Evolutionary conservation across 2,113 vertebrate species (phyloP).

Genomic region (Poeciliopsis retropinna): DNA sequence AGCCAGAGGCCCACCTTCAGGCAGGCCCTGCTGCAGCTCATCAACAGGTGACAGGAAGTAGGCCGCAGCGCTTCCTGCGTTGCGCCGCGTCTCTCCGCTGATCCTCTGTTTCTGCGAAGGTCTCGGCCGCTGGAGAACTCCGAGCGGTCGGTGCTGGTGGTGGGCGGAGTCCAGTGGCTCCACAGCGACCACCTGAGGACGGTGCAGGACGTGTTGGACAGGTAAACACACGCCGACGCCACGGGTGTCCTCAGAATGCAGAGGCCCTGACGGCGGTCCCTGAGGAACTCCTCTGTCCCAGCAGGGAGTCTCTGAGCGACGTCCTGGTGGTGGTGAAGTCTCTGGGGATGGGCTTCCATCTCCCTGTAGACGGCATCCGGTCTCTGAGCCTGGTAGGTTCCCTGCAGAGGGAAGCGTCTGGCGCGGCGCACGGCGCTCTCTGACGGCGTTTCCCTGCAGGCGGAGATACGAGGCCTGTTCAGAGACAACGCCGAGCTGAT

Average conservation of each 20-base stretch:
- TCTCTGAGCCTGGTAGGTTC: conserved; percentile 87
- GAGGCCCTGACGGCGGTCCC: background rate
- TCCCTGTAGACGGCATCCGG: conserved; percentile 90
- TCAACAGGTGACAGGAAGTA: conserved; percentile 84
- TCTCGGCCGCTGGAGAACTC: conserved; percentile 89
- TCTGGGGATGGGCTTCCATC: conserved; percentile 95
- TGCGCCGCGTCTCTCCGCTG: too few species aligned
- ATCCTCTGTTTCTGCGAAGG: conserved; percentile 66
- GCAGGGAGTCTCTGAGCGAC: conserved; percentile 87
- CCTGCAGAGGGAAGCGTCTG: background rate
- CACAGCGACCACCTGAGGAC: conserved; percentile 89
- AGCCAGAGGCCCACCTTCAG: conserved; percentile 87
- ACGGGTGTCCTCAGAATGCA: background rate
- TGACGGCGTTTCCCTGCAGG: conserved; percentile 65
- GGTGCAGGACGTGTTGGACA: conserved; percentile 87
- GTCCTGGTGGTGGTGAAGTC: conserved; percentile 94
- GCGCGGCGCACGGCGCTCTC: too few species aligned
- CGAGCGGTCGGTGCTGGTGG: conserved; percentile 87
- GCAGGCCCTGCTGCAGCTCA: conserved; percentile 86
- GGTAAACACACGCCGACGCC: conserved; percentile 70
- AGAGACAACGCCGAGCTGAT: conserved; percentile 86
- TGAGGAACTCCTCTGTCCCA: background rate
- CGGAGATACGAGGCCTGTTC: conserved; percentile 85
- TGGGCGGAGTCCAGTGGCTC: conserved; percentile 97
- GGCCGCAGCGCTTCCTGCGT: background rate